Evolutionary conservation across 2,113 vertebrate species (phyloP).

Genomic region (Anas platyrhynchos): DNA sequence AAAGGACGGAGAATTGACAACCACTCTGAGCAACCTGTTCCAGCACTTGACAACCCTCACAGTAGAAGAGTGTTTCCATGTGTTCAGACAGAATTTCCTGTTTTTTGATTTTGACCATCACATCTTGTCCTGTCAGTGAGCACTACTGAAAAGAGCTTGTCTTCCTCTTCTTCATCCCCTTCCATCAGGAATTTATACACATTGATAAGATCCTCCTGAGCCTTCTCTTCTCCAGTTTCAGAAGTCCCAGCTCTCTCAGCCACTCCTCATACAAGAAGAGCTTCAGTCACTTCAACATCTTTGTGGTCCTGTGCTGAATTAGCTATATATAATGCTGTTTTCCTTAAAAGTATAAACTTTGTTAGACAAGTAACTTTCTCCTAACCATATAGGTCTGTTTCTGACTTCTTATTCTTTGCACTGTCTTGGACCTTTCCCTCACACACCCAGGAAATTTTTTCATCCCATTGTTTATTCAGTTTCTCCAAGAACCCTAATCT

Average conservation of each 20-base stretch:
- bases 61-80: background rate
- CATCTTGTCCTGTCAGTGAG: too few species aligned
- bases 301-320: background rate
- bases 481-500: background rate
- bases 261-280: background rate
- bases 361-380: background rate
- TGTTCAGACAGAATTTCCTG: background rate
- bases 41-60: background rate
- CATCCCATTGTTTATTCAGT: background rate
- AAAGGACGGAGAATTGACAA: background rate
- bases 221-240: background rate
- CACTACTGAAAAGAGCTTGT: background rate
- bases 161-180: too few species aligned
- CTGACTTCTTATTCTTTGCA: background rate
- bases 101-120: accelerated
- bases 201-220: background rate
- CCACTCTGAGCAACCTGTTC: background rate
- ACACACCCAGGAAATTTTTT: background rate
- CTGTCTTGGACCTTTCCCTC: background rate
- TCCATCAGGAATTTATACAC: too few species aligned
- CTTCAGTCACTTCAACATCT: background rate
- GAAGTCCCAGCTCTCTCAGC: background rate
- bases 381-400: background rate
- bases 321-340: background rate
- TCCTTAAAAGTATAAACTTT: background rate